Evolutionary conservation across 2,113 vertebrate species (phyloP), one percentile per base, ranked within the genome.

Genomic region (Dasyprocta punctata): DNA sequence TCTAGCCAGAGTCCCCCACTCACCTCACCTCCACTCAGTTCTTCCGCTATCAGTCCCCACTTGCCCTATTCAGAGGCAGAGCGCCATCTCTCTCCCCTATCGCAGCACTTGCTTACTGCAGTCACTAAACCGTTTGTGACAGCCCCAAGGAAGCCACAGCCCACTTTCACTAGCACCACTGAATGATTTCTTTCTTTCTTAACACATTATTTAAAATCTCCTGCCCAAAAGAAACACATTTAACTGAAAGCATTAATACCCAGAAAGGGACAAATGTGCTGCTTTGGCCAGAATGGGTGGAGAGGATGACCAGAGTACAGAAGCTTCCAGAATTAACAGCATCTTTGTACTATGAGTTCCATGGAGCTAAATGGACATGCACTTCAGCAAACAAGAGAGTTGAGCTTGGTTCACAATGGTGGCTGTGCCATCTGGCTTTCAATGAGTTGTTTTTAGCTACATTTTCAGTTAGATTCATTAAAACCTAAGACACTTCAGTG

Each of bases 381-480:
- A 78, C 69, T 96, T 92, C 60, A 87, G 92, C 93, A 86, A 95
- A 95, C 65, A 89, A 80, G 94, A 33, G 93, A 89, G 71, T 65
- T 86, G 88, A 77, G 44, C 94, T 97, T 38, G 0, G 92, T 90
- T 96, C 90, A 96, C 96, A 97, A 95, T 96, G 96, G 92, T 33
- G 36, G 71, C 88, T 96, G 44, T 49, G 77, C 95, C 91, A 96
- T 97, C 96, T 98, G 98, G 89, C 96, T 97, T 86, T 94, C 78
- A 97, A 89, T 89, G 96, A 98, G 91, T 93, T 98, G 94, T 97
- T 97, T 97, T 96, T 94, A 96, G 94, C 91, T 91, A 94, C 97
- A 94, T 96, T 96, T 97, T 96, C 97, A 86, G 78, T 83, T 98
- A 96, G 90, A 86, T 92, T 97, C 91, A 95, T 97, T 97, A 97